These are phyloP conservation scores for Rousettus leschenaultii DNA, from an alignment of 2,113 vertebrate species.

Conservation along the genomic window DNA sequence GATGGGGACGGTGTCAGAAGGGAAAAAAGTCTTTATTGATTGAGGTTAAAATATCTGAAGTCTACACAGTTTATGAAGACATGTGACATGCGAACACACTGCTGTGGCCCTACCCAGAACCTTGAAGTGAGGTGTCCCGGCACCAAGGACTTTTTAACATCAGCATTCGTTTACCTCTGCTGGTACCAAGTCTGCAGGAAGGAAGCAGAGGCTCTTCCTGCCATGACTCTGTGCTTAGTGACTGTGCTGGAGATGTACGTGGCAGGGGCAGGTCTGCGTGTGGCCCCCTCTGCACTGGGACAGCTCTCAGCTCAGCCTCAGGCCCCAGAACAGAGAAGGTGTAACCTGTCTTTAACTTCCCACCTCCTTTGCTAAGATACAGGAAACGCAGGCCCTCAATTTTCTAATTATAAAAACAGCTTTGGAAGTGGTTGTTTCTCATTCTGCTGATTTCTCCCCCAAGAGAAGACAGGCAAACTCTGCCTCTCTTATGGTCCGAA, in stretches of 20 bases:
- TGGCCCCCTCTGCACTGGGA: not conserved
- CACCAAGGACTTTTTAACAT: not conserved
- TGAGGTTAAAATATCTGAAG: not conserved
- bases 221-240: not conserved
- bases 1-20: too few relatives aligned
- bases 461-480: not conserved
- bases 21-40: not conserved
- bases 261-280: not conserved
- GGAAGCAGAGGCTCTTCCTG: not conserved
- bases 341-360: not conserved
- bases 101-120: not conserved
- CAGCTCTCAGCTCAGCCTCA: not conserved
- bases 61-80: not conserved
- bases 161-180: not conserved
- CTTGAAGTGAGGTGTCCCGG: not conserved
- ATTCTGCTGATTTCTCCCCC: not conserved
- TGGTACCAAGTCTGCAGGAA: too few relatives aligned
- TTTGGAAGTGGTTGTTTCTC: not conserved
- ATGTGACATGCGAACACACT: rapidly evolving
- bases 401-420: not conserved
- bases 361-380: not conserved
- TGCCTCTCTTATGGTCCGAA: not conserved
- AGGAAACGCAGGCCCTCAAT: not conserved
- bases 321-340: not conserved
- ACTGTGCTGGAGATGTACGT: not conserved